Conservation (phyloP, 2,113 vertebrate species). For the Erythrocebus patas region DNA sequence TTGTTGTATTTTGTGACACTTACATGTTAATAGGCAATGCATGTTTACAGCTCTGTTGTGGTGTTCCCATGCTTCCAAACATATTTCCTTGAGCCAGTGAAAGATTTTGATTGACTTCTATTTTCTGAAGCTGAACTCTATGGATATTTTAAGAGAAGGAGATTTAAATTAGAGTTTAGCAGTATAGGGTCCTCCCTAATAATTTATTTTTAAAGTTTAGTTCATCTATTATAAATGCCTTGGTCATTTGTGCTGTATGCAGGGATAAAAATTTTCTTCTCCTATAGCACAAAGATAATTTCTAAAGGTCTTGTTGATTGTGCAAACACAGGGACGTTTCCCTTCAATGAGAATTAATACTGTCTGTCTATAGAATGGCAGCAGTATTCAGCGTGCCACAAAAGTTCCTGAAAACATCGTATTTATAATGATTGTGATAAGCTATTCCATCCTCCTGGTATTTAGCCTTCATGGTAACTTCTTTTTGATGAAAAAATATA, state of each 20-base stretch:
- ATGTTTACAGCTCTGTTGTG: constrained; percentile 5
- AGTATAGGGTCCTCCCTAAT: constrained; percentile 53
- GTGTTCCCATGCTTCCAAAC: constrained; percentile 43
- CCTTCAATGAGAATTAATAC: constrained; percentile 80
- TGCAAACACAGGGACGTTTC: constrained; percentile 76
- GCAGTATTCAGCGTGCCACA: constrained; percentile 59
- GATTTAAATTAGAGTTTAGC: constrained; percentile 67
- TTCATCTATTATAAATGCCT: constrained; percentile 67
- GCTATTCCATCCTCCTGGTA: constrained; percentile 75
- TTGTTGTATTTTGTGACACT: constrained; percentile 60
- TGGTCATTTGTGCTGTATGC: constrained; percentile 39
- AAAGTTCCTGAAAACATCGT: constrained; percentile 74
- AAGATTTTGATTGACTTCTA: constrained; percentile 2
- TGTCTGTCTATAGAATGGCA: constrained; percentile 67
- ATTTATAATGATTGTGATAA: constrained; percentile 78
- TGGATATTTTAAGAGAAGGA: constrained; percentile 63
- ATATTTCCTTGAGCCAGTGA: constrained; percentile 64
- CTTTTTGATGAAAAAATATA: constrained; percentile 78
- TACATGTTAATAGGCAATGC: constrained; percentile 13
- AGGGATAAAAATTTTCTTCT: constrained; percentile 70
- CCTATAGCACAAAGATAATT: constrained; percentile 74
- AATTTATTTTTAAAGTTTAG: constrained; percentile 73
- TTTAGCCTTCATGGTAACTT: constrained; percentile 77
- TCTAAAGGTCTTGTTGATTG: constrained; percentile 79
- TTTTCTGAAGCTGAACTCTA: constrained; percentile 59